A percentile compares a stretch with the other conserved stretches of the same genome.
These are phyloP conservation scores for Odontocolon sp. DNA, from an alignment of 2,888 invertebrate species.

Conservation along the genomic window DNA sequence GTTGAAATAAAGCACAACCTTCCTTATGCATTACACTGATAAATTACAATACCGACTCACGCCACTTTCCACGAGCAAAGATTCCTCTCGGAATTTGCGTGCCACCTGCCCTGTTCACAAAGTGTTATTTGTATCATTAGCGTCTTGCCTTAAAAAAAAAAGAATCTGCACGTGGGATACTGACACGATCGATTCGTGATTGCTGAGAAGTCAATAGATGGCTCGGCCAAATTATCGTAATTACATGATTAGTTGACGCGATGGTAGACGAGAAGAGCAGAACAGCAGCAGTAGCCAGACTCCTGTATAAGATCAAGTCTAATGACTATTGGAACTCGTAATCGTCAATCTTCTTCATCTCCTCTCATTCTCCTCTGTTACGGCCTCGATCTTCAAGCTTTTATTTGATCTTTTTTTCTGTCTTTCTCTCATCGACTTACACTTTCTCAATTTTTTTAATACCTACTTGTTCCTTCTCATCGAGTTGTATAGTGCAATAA, in stretches of 20 bases:
- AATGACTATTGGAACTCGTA: constrained; percentile 30
- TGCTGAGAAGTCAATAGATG: constrained; percentile 33
- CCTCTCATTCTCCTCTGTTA: constrained; percentile 16
- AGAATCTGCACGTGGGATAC: background rate
- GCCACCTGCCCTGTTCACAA: background rate
- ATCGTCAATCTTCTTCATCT: constrained; percentile 56
- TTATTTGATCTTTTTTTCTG: background rate
- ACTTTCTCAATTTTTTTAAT: constrained; percentile 30
- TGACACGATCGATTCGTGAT: background rate
- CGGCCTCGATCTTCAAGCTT: constrained; percentile 28
- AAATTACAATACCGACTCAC: background rate
- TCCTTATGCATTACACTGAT: background rate
- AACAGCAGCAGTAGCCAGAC: constrained; percentile 9
- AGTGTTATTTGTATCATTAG: background rate
- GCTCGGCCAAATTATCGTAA: constrained; percentile 42
- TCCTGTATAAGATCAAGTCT: constrained; percentile 29
- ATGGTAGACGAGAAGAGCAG: background rate
- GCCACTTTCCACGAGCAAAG: too few species aligned
- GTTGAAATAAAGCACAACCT: background rate
- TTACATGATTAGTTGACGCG: constrained; percentile 48
- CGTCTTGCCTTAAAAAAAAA: background rate
- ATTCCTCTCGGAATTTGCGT: background rate
- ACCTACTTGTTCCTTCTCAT: background rate
- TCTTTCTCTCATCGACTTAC: constrained; percentile 14
- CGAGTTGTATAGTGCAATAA: constrained; percentile 31